These are phyloP conservation scores for Mastomys coucha DNA, from an alignment of 2,113 vertebrate genomes.

Conservation along the genomic window DNA sequence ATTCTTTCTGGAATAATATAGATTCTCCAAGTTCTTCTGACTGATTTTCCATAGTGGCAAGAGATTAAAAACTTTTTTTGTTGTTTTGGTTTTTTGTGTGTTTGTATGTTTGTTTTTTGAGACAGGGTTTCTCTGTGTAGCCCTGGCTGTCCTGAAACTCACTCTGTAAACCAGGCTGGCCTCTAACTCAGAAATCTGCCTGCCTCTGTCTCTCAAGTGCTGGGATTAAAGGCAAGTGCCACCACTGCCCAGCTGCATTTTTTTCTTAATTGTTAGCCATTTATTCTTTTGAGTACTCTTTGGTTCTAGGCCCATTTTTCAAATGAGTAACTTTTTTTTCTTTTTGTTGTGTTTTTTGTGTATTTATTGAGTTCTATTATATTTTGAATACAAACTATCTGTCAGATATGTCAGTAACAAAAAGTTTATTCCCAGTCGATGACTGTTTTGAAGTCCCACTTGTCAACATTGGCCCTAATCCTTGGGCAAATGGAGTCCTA, in stretches of 20 bases:
- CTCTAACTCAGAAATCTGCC: too few species aligned
- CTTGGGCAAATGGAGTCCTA: not conserved
- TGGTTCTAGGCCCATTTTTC: not conserved
- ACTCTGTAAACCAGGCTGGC: too few species aligned
- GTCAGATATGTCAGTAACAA: not conserved
- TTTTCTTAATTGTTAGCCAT: not conserved
- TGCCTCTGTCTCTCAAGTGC: too few species aligned
- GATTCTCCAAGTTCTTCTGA: not conserved
- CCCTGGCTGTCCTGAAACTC: too few species aligned
- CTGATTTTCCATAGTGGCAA: not conserved
- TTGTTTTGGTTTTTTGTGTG: too few species aligned
- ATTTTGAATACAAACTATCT: not conserved
- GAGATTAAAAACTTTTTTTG: not conserved
- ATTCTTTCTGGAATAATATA: not conserved
- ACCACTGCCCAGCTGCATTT: too few species aligned
- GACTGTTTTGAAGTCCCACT: not conserved
- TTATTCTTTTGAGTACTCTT: not conserved
- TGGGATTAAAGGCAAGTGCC: too few species aligned
- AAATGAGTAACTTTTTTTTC: not conserved
- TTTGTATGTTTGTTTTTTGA: too few species aligned
- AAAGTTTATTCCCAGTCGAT: not conserved
- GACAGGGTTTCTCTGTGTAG: too few species aligned
- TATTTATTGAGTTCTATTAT: not conserved
- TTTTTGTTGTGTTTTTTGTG: not conserved
- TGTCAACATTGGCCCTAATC: not conserved